Base-by-base conservation (phyloP, 53 echinoderm and acorn worm genomes). In the Antedon mediterranea region DNA sequence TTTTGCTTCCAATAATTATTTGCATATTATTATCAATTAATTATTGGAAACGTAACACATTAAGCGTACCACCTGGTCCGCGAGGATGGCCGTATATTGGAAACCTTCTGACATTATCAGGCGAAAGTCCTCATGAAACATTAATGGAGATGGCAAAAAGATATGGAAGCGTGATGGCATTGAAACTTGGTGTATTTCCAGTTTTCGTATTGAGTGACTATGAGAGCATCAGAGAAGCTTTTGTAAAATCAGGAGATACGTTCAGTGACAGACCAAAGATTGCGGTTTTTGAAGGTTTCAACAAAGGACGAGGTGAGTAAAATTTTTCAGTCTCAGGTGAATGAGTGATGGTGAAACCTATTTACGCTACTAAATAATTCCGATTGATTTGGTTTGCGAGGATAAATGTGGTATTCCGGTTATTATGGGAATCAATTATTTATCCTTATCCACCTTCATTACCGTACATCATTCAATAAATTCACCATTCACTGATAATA, bases 71-170 rank as follows among this genome's bases (percentile, higher is more conserved):
- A 8, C 91, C 91, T 15, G 91, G 91, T 41, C 91, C 91, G 18
- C 83, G 79, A 81, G 89, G 89, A 73, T 86, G 80, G 74, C 91
- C 91, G 20, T 18, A 88, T 33, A 74, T 91, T 32, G 91, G 91
- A 30, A 85, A 83, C 42, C 76, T 91, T 30, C 88, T 88, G 28
- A 73, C 78, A 71, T 71, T 91, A 27, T 86, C 71, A 29, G 72
- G 33, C 3, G 44, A 77, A 30, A 79, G 78, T 57, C 88, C 88
- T 43, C 83, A 83, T 26, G 34, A 89, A 34, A 33, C 76, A 31
- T 73, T 84, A 42, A 31, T 79, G 41, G 84, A 84, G 37, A 32
- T 89, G 83, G 77, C 85, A 8, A 81, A 80, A 27, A 81, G 83
- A 71, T 91, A 84, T 79, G 91, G 91, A 37, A 76, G 79, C 20